Base-by-base conservation (phyloP, 2,888 invertebrate genomes). In the Euclidia mi region DNA sequence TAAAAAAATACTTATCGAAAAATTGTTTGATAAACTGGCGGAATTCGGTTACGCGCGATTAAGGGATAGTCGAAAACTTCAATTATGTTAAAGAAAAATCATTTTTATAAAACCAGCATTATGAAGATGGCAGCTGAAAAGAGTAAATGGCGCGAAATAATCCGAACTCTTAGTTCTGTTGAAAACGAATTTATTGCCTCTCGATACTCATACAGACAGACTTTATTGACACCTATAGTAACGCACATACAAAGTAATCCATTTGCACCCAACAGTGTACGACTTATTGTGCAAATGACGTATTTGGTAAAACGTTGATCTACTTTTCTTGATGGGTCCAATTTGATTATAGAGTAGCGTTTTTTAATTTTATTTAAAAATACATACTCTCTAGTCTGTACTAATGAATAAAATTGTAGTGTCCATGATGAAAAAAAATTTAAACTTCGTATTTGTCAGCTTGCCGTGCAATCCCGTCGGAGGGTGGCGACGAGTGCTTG, bases 111-210 rank as follows among this genome's bases (percentile, higher is more conserved):
- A 82, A 80, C 80, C 86, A 82, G 89, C 83, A 88, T 93, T 91
- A 92, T 90, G 85, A 88, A 90, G 89, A 89, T 85, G 88, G 85
- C n/a, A n/a, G n/a, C n/a, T n/a, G n/a, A 93, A 93, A 92, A 89
- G 91, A 88, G 90, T 91, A 92, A 93, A 93, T 93, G 92, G 91
- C 84, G 90, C 79, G 92, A 92, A 91, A 92, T 94, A 94, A 94
- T 94, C 93, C 88, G 86, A 82, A 87, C 91, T 92, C 92, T 92
- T 91, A 92, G 92, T 91, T 92, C 90, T 90, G 89, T 87, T 90
- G 88, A 86, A 89, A 91, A 88, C 87, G 90, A 93, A 93, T 93
- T 94, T 93, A 94, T 93, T 91, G 88, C 89, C 82, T 74, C 82
- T 82, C 87, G 86, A 88, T 88, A 87, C 88, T 81, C 84, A 81